Base-by-base conservation (phyloP, 2,888 invertebrate species). In the Melipona bicolor region DNA sequence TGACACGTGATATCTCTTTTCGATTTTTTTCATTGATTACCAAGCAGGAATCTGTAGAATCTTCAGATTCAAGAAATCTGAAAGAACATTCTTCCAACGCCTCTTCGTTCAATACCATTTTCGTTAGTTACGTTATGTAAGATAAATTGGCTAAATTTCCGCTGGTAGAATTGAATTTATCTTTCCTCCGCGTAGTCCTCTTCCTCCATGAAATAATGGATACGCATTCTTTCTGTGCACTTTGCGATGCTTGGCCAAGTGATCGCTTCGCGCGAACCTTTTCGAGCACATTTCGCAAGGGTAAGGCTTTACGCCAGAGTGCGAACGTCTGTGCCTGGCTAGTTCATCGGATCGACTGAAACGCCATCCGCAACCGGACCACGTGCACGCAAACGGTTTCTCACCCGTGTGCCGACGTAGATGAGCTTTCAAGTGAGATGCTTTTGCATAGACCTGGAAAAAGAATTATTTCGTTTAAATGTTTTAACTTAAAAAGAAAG, bases 311-410 rank as follows among this genome's bases (percentile, higher is more conserved):
- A 98, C 96, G 0, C 99, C 99, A 0, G 98, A 98, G 95, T 99
- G 99, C n/a, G 98, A 98, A 86, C 99, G 96, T 76, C 97, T 96
- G 94, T 99, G 99, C 32, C 99, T 96, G 3, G 98, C 98, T 87
- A 99, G 95, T 95, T 99, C 99, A 94, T 99, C 99, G 0, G 99
- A 99, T 79, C 99, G 96, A 27, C 98, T 98, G 95, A 99, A 99
- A 89, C 97, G 96, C 99, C 99, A 99, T 54, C 96, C 96, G 94
- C 99, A 99, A 65, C 97, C 97, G 5, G 96, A 95, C 97, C 97
- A 97, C 77, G 96, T 96, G 93, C 97, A 97, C 15, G 95, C 95
- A 92, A 97, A 97, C 0, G 97, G 97, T 92, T 97, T 97, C 93
- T 97, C 97, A 0, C 98, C 98, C 27, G 97, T 96, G 94, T 98